Percentiles rank a stretch among this genome's conserved stretches.
Evolutionary conservation across 2,113 vertebrate genomes (phyloP).

Genomic region (Hydropotes inermis): DNA sequence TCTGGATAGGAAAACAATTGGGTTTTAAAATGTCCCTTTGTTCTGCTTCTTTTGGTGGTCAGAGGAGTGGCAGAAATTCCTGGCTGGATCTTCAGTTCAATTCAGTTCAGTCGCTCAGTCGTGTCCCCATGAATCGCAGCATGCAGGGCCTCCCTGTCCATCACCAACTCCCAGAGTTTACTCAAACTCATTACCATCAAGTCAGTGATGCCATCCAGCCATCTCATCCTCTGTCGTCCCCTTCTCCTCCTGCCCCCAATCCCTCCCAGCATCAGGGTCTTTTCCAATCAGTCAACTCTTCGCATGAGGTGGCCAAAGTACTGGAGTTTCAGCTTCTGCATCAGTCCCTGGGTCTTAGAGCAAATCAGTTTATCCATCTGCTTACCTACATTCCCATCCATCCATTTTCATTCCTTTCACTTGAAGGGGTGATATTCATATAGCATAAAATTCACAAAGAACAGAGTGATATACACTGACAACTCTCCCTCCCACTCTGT

Average conservation of each 20-base stretch:
- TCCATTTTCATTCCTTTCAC: conserved; percentile 5
- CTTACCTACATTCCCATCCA: background rate
- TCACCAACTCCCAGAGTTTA: too few relatives aligned
- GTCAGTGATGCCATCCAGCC: too few relatives aligned
- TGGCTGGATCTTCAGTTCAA: background rate
- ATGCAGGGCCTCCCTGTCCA: too few relatives aligned
- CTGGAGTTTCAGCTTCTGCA: too few relatives aligned
- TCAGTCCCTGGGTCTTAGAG: background rate
- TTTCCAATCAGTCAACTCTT: too few relatives aligned
- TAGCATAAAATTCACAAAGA: background rate
- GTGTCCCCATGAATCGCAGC: too few relatives aligned
- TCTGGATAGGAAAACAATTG: background rate
- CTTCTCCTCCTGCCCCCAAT: too few relatives aligned
- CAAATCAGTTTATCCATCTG: background rate
- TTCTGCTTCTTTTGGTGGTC: background rate
- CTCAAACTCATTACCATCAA: too few relatives aligned
- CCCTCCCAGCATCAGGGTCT: too few relatives aligned
- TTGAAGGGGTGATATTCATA: background rate
- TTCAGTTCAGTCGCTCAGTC: too few relatives aligned
- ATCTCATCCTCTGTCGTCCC: too few relatives aligned
- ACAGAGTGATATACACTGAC: background rate
- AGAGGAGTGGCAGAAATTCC: background rate
- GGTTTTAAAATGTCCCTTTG: background rate
- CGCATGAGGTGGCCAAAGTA: too few relatives aligned
- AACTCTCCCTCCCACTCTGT: background rate